Evolutionary conservation across 2,113 vertebrate genomes (phyloP).

Genomic region (Uria aalge): DNA sequence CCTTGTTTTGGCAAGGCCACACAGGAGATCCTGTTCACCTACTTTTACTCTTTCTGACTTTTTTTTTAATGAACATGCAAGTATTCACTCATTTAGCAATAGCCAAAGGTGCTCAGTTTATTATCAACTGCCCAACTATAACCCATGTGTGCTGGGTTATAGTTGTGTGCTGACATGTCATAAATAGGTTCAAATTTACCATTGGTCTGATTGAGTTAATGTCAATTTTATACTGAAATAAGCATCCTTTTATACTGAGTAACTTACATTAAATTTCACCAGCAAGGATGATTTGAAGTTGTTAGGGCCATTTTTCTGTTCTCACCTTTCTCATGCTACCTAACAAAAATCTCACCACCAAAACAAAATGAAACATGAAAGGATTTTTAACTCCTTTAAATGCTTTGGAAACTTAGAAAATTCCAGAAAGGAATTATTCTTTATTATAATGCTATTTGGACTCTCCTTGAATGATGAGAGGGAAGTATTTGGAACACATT

Average conservation of each 20-base stretch:
- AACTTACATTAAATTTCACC: neutral
- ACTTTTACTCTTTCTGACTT: neutral
- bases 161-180: neutral
- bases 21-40: neutral
- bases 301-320: neutral
- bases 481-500: neutral
- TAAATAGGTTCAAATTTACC: neutral
- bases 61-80: neutral
- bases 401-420: neutral
- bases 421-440: neutral
- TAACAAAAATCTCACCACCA: neutral
- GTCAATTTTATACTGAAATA: neutral
- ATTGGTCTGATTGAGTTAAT: neutral
- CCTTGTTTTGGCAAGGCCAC: neutral
- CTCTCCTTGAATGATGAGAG: neutral
- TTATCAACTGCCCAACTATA: neutral
- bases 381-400: neutral
- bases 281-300: neutral
- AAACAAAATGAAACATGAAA: neutral
- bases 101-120: neutral
- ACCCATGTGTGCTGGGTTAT: no score
- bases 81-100: neutral
- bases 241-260: neutral
- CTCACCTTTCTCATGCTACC: neutral
- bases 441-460: neutral